Evolutionary conservation across 35 echinoderm and acorn worm species (phyloP).

Genomic region (Lytechinus variegatus): DNA sequence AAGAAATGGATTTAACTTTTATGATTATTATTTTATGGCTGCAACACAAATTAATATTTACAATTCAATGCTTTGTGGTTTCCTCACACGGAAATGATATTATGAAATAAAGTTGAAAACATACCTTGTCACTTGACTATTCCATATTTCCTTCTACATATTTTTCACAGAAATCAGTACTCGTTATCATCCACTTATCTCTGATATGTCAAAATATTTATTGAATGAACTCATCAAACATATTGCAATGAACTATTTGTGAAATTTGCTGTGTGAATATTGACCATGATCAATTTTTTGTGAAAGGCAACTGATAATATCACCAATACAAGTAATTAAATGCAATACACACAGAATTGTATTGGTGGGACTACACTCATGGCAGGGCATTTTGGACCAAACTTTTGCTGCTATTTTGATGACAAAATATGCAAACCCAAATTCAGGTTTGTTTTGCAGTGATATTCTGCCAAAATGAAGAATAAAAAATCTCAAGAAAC

Average conservation of each 20-base stretch:
- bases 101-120: neutral
- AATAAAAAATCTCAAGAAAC: too few species aligned
- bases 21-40: neutral
- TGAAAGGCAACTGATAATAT: too few species aligned
- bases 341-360: too few species aligned
- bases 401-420: too few species aligned
- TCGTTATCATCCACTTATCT: neutral
- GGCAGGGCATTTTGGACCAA: too few species aligned
- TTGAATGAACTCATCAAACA: neutral
- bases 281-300: too few species aligned
- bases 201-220: neutral
- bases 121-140: neutral
- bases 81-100: neutral
- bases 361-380: too few species aligned
- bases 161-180: neutral
- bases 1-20: neutral
- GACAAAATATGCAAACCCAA: too few species aligned
- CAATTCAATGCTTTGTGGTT: neutral
- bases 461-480: too few species aligned
- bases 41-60: neutral
- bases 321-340: too few species aligned
- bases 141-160: neutral
- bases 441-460: too few species aligned
- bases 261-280: neutral
- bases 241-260: neutral